These are phyloP conservation scores for Diarsia brunnea DNA, from an alignment of 2,888 invertebrate species.

Conservation along the genomic window DNA sequence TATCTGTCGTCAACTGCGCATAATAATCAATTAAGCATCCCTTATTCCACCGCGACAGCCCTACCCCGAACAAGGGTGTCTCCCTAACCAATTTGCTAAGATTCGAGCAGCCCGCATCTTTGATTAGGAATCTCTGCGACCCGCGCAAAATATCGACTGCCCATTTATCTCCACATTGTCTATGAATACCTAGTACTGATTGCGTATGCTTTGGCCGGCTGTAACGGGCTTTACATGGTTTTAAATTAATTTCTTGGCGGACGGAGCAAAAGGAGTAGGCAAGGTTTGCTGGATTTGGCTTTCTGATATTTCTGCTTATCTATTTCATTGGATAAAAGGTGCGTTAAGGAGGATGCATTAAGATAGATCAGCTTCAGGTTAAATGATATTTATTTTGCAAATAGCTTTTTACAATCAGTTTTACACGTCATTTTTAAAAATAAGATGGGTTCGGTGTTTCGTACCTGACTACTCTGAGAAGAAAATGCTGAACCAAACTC, in stretches of 20 bases:
- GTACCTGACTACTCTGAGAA: too few relatives aligned
- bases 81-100: constrained; percentile 89
- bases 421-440: too few relatives aligned
- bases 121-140: constrained; percentile 86
- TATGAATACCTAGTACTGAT: constrained; percentile 58
- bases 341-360: too few relatives aligned
- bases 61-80: constrained; percentile 77
- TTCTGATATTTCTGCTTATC: background rate
- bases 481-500: too few relatives aligned
- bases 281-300: background rate
- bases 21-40: constrained; percentile 11
- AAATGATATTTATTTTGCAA: too few relatives aligned
- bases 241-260: constrained; percentile 18
- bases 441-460: too few relatives aligned
- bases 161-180: constrained; percentile 77
- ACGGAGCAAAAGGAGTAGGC: background rate
- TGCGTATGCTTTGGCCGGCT: constrained; percentile 29
- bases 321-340: background rate
- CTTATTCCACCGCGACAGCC: constrained; percentile 71
- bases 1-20: background rate
- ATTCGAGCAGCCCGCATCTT: constrained; percentile 89
- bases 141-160: constrained; percentile 71
- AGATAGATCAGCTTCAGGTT: too few relatives aligned
- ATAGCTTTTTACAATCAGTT: too few relatives aligned
- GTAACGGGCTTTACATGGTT: constrained; percentile 17